Percentiles rank a stretch among this genome's conserved stretches.
phyloP scores from a whole-genome alignment of 2,888 invertebrate genomes.

The Stomorhina lunata region DNA sequence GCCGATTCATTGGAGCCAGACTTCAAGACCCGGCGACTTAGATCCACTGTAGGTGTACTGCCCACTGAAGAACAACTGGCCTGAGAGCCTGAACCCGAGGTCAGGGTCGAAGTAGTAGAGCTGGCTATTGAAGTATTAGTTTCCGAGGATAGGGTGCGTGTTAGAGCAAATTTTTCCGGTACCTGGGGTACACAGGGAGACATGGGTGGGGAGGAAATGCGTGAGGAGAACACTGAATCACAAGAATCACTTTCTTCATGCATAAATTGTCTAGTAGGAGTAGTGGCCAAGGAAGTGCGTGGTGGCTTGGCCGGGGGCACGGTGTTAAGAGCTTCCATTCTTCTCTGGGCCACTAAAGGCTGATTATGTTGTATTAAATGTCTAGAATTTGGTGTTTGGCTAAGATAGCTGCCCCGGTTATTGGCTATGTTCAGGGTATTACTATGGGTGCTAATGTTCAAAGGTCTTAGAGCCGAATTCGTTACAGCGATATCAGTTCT shows the following conservation, averaged over 20 bases:
- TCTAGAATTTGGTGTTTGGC: constrained; percentile 68
- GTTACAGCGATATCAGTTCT: constrained; percentile 63
- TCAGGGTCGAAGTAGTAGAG: constrained; percentile 86
- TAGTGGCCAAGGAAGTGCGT: constrained; percentile 76
- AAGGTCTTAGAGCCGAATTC: constrained; percentile 67
- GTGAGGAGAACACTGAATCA: constrained; percentile 93
- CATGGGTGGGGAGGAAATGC: constrained; percentile 88
- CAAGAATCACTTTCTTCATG: constrained; percentile 83
- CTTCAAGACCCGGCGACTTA: constrained; percentile 86
- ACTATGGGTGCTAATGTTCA: constrained; percentile 69
- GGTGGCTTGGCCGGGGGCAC: constrained; percentile 78
- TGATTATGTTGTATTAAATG: constrained; percentile 52
- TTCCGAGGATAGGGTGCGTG: constrained; percentile 86
- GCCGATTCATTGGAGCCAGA: constrained; percentile 83
- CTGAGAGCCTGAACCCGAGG: constrained; percentile 88
- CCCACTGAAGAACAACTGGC: constrained; percentile 85
- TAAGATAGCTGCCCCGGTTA: constrained; percentile 73
- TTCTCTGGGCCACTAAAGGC: constrained; percentile 68
- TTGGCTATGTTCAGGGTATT: constrained; percentile 74
- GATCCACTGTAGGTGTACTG: constrained; percentile 84
- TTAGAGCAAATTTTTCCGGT: constrained; percentile 82
- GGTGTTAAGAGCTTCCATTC: constrained; percentile 71
- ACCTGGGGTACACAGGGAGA: constrained; percentile 82
- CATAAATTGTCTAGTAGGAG: constrained; percentile 68
- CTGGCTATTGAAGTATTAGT: constrained; percentile 86